Evolutionary conservation across 2,888 invertebrate species (phyloP).

Genomic region (Psylliodes chrysocephalus): DNA sequence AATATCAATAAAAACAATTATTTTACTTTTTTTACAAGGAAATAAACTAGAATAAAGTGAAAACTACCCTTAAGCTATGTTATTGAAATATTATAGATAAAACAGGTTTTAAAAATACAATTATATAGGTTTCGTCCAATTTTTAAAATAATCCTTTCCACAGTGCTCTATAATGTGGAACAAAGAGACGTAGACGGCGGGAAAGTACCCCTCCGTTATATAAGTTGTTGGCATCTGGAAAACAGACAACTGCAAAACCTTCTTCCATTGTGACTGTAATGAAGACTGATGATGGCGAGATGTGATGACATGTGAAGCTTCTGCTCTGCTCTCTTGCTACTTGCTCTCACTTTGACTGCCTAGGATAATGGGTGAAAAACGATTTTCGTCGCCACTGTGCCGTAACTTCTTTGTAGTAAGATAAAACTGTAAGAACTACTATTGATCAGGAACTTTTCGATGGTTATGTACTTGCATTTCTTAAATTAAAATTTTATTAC

Average conservation of each 20-base stretch:
- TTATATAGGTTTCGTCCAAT: neutral
- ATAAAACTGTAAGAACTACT: neutral
- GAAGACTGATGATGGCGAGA: constrained; percentile 62
- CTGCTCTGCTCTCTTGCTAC: constrained; percentile 31
- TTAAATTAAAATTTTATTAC: too few relatives aligned
- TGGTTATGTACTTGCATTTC: neutral
- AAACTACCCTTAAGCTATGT: too few relatives aligned
- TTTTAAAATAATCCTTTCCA: neutral
- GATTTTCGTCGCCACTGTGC: neutral
- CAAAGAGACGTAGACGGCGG: constrained; percentile 43
- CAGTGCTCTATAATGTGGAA: constrained; percentile 1
- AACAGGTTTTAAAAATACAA: too few relatives aligned
- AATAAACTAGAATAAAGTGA: too few relatives aligned
- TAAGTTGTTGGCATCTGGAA: constrained; percentile 52
- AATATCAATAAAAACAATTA: too few relatives aligned
- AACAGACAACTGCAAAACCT: constrained; percentile 57
- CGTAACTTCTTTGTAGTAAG: constrained; percentile 9
- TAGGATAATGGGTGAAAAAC: constrained; percentile 25
- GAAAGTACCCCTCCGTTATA: constrained; percentile 45
- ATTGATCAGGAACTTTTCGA: neutral
- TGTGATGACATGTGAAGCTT: constrained; percentile 54
- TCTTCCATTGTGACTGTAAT: constrained; percentile 60
- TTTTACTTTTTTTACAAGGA: too few relatives aligned
- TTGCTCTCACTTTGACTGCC: constrained; percentile 21
- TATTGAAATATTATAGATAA: too few relatives aligned